Percentiles rank a stretch among this genome's conserved stretches.
phyloP scores from a whole-genome alignment of 2,888 invertebrate species.

The Hypolimnas misippus region DNA sequence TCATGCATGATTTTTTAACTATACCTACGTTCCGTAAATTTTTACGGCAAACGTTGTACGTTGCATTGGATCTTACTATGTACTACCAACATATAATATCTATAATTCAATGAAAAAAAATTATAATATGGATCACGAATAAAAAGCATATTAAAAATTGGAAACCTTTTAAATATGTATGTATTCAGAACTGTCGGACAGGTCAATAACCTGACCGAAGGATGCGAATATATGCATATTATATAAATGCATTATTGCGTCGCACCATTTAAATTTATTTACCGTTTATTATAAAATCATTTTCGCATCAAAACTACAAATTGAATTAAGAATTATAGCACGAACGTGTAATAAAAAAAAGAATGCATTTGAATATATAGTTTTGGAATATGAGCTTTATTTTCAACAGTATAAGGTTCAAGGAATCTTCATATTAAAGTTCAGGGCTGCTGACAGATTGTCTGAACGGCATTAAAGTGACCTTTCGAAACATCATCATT shows the following conservation, averaged over 20 bases:
- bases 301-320: not conserved
- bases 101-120: too few species aligned
- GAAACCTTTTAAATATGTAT: not conserved
- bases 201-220: not conserved
- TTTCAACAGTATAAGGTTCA: conserved; percentile 7
- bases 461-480: conserved; percentile 41
- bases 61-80: too few species aligned
- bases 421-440: conserved; percentile 23
- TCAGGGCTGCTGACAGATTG: conserved; percentile 40
- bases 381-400: not conserved
- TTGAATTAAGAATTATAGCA: not conserved
- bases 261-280: not conserved
- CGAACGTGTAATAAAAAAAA: conserved; percentile 4
- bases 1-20: too few species aligned
- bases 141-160: not conserved
- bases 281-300: not conserved
- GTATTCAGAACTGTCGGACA: not conserved
- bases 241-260: not conserved
- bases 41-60: too few species aligned
- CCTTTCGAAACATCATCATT: conserved; percentile 43
- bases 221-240: not conserved
- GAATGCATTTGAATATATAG: conserved; percentile 1
- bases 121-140: too few species aligned
- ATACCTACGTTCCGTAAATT: too few species aligned
- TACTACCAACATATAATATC: too few species aligned